These are phyloP conservation scores for Magallana angulata DNA, from an alignment of 1,140 invertebrate species.

Conservation along the genomic window DNA sequence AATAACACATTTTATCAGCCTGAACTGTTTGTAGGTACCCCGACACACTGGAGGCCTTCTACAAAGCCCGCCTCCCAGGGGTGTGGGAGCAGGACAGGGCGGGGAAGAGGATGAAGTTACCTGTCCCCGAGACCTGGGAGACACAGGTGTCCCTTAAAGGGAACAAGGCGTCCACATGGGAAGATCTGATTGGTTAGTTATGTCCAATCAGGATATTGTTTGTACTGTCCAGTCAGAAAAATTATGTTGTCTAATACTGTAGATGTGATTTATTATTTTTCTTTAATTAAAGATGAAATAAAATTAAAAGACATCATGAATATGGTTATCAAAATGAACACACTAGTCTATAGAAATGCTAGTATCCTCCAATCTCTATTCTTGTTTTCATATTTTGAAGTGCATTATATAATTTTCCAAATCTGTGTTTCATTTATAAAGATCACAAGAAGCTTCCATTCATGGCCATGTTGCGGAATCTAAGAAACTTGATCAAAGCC, in stretches of 20 bases:
- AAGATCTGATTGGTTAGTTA: slow-evolving; percentile 75
- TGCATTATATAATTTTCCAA: too few species aligned
- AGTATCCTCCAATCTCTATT: too few species aligned
- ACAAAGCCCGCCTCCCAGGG: slow-evolving; percentile 77
- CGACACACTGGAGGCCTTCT: slow-evolving; percentile 77
- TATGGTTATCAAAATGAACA: background rate
- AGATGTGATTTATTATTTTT: background rate
- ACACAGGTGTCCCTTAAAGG: slow-evolving; percentile 80
- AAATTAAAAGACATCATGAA: background rate
- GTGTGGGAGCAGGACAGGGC: slow-evolving; percentile 78
- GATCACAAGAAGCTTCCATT: slow-evolving; percentile 81
- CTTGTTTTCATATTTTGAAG: too few species aligned
- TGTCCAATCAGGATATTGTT: background rate
- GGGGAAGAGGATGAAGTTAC: slow-evolving; percentile 81
- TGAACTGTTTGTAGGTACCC: slow-evolving; percentile 77
- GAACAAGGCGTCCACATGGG: slow-evolving; percentile 80
- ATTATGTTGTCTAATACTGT: background rate
- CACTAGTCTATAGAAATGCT: background rate
- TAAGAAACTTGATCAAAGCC: slow-evolving; percentile 80
- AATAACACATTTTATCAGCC: too few species aligned
- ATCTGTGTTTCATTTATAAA: slow-evolving; percentile 50
- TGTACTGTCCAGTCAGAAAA: background rate
- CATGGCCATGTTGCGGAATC: slow-evolving; percentile 81
- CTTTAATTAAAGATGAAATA: too few species aligned
- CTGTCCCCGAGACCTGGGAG: slow-evolving; percentile 81